phyloP scores from a whole-genome alignment of 1,140 invertebrate genomes.

The honey bee (Apis mellifera) region DNA sequence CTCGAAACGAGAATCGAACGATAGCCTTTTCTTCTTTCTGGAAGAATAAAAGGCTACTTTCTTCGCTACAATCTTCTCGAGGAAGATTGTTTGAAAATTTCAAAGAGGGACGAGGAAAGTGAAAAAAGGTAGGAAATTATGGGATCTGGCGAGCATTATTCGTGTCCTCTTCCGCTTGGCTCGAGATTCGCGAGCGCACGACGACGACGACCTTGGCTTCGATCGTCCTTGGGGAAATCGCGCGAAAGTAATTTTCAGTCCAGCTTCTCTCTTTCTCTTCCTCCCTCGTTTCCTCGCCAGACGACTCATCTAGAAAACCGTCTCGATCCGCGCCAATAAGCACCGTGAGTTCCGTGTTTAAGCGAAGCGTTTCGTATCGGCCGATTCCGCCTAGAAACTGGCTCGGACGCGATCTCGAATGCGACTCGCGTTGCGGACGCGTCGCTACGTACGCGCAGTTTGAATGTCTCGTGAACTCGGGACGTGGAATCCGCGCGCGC shows the following conservation, averaged over 20 bases:
- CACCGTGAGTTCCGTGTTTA: slow-evolving; percentile 48
- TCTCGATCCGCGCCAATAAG: slow-evolving; percentile 62
- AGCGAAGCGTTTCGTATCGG: slow-evolving; percentile 35
- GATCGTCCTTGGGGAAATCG: slow-evolving; percentile 42
- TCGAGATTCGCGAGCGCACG: slow-evolving; percentile 42
- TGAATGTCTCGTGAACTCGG: slow-evolving; percentile 30
- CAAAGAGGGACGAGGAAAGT: no score
- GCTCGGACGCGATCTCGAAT: slow-evolving; percentile 16
- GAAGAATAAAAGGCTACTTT: background rate
- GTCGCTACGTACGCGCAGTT: slow-evolving; percentile 14
- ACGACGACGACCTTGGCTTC: slow-evolving; percentile 43
- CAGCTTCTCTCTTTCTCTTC: background rate
- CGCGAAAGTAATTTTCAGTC: slow-evolving; percentile 36
- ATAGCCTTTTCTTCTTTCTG: background rate
- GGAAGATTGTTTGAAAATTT: no score
- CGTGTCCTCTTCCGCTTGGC: slow-evolving; percentile 37
- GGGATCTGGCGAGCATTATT: background rate
- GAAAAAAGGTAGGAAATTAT: no score
- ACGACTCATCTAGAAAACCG: slow-evolving; percentile 20
- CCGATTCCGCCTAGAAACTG: slow-evolving; percentile 47
- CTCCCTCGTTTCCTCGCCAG: background rate
- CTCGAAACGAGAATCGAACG: background rate
- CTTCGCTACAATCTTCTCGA: no score
- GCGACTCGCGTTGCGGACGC: slow-evolving; percentile 31
- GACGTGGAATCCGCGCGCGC: slow-evolving; percentile 30